phyloP scores from a whole-genome alignment of 2,113 vertebrate species.

The Sus scrofa region DNA sequence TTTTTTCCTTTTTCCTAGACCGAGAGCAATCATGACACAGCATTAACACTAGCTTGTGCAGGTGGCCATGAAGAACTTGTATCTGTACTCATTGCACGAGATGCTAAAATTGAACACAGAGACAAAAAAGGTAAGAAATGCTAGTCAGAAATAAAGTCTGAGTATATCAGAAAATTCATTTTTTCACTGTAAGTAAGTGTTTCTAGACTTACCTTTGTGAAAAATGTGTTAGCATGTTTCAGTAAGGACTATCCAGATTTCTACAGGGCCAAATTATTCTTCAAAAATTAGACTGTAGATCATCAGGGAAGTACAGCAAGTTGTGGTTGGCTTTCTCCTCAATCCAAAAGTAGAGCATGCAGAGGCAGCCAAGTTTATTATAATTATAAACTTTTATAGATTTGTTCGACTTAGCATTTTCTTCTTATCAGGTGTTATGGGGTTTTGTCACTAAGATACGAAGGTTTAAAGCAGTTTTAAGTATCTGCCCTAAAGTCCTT shows the following conservation, averaged over 20 bases:
- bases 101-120: slow-evolving; percentile 98
- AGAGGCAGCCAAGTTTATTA: slow-evolving; percentile 13
- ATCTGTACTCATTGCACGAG: slow-evolving; percentile 96
- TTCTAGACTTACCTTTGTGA: slow-evolving; percentile 13
- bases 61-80: slow-evolving; percentile 99
- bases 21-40: slow-evolving; percentile 99
- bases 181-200: slow-evolving; percentile 34
- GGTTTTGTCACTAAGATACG: slow-evolving; percentile 45
- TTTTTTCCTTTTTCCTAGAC: slow-evolving; percentile 89
- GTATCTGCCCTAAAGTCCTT: background rate
- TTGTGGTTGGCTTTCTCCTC: slow-evolving; percentile 51
- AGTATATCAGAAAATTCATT: background rate
- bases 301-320: background rate
- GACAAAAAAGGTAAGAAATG: slow-evolving; percentile 96
- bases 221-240: slow-evolving; percentile 47
- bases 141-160: slow-evolving; percentile 1
- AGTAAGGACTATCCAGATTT: background rate
- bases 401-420: slow-evolving; percentile 54
- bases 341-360: background rate
- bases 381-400: background rate
- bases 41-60: slow-evolving; percentile 97
- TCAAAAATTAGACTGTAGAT: background rate
- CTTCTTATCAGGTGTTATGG: slow-evolving; percentile 21
- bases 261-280: slow-evolving; percentile 56
- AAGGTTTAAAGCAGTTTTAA: slow-evolving; percentile 51